Evolutionary conservation across 37 sponge, comb jelly and placozoan genomes (phyloP), one percentile per base, ranked within the genome.

Genomic region (Agelas oroides): DNA sequence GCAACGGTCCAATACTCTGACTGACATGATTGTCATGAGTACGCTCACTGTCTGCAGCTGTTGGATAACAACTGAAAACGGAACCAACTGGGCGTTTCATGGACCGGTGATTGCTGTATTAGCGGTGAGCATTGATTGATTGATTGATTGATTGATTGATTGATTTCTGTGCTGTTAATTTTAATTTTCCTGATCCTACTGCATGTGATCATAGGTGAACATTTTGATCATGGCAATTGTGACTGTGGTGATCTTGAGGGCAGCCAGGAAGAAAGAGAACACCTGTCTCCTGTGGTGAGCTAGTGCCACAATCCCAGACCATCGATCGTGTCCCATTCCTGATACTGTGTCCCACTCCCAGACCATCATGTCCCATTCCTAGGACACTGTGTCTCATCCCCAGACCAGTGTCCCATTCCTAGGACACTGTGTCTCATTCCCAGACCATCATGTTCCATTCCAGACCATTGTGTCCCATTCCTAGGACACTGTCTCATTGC

Each of bases 51-150:
- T 52, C 34, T 63, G 55, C 36, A 91, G 92, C 27, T 91, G 92
- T 58, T 91, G 92, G 92, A 91, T 91, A 60, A 86, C 77, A 2
- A 24, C 37, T 1, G 83, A 56, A 23, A 39, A 67, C 30, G 87
- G 77, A 25, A 52, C 87, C 2, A 76, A 71, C 75, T 91, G 92
- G 92, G 87, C 87, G 0, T 86, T 91, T 39, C 92, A 86, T 28
- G 87, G 65, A 41, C 92, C 92, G 39, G 87, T 86, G 37, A 86
- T 91, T 31, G 78, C 70, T 18, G 83, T 91, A 0, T 19, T 91
- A 19, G n/a, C 25, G 20, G 92, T 91, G 53, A 86, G 91, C 75
- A 46, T 46, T 46, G 0, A 16, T 23, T 67, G 3, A 53, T 46
- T 46, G 46, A 12, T 46, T 46, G 46, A 12, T 46, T 46, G 46